Evolutionary conservation across 2,888 invertebrate genomes (phyloP).

Genomic region (Xylocampa areola): DNA sequence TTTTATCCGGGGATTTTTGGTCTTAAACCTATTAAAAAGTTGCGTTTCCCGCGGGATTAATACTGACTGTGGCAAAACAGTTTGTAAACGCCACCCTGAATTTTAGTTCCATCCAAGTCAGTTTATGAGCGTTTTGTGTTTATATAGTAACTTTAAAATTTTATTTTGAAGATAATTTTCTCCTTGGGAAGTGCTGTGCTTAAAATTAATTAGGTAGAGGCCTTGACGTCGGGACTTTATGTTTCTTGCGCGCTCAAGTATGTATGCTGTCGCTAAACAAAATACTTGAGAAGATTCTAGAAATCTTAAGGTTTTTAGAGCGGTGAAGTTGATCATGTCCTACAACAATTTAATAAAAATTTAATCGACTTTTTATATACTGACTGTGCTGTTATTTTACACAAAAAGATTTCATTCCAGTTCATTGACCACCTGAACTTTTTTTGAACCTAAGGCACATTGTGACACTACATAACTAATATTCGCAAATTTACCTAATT

Average conservation of each 20-base stretch:
- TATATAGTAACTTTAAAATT: slow-evolving; percentile 44
- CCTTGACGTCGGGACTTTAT: slow-evolving; percentile 36
- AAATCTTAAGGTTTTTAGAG: slow-evolving; percentile 13
- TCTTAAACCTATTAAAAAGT: slow-evolving; percentile 61
- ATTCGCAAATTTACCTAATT: slow-evolving; percentile 12
- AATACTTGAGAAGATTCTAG: slow-evolving; percentile 19
- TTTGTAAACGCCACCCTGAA: slow-evolving; percentile 51
- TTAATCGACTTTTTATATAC: too few species aligned
- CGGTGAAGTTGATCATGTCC: too few species aligned
- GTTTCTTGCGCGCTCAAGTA: slow-evolving; percentile 27
- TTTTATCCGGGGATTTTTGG: slow-evolving; percentile 51
- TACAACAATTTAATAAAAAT: too few species aligned
- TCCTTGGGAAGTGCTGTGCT: slow-evolving; percentile 48
- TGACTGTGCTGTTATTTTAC: too few species aligned
- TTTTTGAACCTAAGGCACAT: too few species aligned
- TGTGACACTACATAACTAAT: not conserved
- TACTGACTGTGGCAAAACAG: slow-evolving; percentile 34
- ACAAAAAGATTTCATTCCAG: too few species aligned
- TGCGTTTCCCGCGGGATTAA: slow-evolving; percentile 49
- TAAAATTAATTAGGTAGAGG: slow-evolving; percentile 48
- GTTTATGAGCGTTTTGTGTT: slow-evolving; percentile 54
- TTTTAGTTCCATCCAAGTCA: slow-evolving; percentile 55
- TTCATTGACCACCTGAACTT: too few species aligned
- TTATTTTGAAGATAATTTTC: slow-evolving; percentile 54
- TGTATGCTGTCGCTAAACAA: slow-evolving; percentile 20